Conservation (phyloP, 2,888 invertebrate species). For the Oligia fasciuncula region DNA sequence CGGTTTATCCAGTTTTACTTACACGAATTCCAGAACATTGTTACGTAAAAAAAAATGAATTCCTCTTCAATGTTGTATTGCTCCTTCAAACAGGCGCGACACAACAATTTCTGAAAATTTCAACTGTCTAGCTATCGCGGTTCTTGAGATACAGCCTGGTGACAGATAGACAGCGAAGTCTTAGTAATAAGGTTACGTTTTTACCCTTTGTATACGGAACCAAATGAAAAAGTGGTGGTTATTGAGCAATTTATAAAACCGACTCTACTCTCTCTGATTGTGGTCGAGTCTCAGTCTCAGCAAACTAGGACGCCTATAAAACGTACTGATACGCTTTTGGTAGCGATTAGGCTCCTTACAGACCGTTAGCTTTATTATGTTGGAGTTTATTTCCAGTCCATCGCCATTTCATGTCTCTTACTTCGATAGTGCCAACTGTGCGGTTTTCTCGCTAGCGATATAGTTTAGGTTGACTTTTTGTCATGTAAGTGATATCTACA, state of each 20-base stretch:
- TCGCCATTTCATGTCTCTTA: conserved; percentile 32
- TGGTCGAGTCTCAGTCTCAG: conserved; percentile 1
- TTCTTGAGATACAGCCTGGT: too few species aligned
- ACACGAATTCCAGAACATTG: conserved; percentile 2
- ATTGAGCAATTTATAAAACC: background rate
- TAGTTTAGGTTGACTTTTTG: background rate
- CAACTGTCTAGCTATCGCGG: too few species aligned
- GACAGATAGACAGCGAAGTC: too few species aligned
- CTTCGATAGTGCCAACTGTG: conserved; percentile 30
- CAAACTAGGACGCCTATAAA: conserved; percentile 9
- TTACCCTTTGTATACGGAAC: too few species aligned
- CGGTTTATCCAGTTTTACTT: conserved; percentile 32
- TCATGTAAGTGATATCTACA: background rate
- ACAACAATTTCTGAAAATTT: too few species aligned
- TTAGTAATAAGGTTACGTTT: too few species aligned
- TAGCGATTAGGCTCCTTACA: conserved; percentile 32
- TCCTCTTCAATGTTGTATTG: background rate
- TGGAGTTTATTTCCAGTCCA: conserved; percentile 22
- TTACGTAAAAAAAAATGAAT: conserved; percentile 17
- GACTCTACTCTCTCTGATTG: background rate
- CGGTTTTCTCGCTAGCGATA: conserved; percentile 1
- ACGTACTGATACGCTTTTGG: conserved; percentile 29
- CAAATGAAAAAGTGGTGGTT: background rate
- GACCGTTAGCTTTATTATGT: conserved; percentile 39
- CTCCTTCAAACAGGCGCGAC: too few species aligned